Conservation (phyloP, 2,888 invertebrate genomes). For the Subacronicta megacephala region DNA sequence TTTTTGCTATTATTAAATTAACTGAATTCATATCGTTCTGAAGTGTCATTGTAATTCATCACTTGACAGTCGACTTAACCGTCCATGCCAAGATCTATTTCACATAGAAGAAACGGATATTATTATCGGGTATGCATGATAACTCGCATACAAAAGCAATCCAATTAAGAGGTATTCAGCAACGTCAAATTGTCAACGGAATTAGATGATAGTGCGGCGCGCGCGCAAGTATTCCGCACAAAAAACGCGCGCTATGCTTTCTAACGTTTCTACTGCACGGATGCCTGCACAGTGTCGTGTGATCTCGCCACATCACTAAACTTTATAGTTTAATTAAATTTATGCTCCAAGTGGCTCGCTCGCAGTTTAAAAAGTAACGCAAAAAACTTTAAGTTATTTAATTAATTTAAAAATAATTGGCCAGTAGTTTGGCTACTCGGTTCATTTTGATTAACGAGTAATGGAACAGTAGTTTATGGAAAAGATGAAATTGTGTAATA, state of each 20-base stretch:
- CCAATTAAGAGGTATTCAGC: slow-evolving; percentile 54
- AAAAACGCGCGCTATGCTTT: slow-evolving; percentile 76
- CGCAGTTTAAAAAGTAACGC: slow-evolving; percentile 6
- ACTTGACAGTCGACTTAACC: slow-evolving; percentile 15
- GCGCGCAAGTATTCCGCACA: slow-evolving; percentile 69
- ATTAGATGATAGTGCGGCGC: slow-evolving; percentile 51
- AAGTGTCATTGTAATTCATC: slow-evolving; percentile 10
- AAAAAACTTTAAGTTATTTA: slow-evolving; percentile 11
- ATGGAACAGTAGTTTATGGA: slow-evolving; percentile 1
- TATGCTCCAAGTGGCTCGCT: slow-evolving; percentile 32
- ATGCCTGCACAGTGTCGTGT: slow-evolving; percentile 70
- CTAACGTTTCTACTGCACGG: slow-evolving; percentile 83
- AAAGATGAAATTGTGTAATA: slow-evolving; percentile 5
- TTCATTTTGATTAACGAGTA: slow-evolving; percentile 12
- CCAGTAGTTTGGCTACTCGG: slow-evolving; percentile 4
- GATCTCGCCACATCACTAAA: slow-evolving; percentile 58
- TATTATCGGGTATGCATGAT: slow-evolving; percentile 36
- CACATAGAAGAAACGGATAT: slow-evolving; percentile 36
- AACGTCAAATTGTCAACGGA: slow-evolving; percentile 59
- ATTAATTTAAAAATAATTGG: slow-evolving; percentile 22
- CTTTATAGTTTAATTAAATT: slow-evolving; percentile 54
- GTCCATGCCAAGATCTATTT: slow-evolving; percentile 36
- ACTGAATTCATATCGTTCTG: not conserved
- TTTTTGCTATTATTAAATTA: slow-evolving; percentile 1
- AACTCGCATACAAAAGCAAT: slow-evolving; percentile 25